A percentile compares a stretch with the other conserved stretches of the same genome.
Conservation (phyloP, 2,888 invertebrate species). For the Sarcophaga subvicina region DNA sequence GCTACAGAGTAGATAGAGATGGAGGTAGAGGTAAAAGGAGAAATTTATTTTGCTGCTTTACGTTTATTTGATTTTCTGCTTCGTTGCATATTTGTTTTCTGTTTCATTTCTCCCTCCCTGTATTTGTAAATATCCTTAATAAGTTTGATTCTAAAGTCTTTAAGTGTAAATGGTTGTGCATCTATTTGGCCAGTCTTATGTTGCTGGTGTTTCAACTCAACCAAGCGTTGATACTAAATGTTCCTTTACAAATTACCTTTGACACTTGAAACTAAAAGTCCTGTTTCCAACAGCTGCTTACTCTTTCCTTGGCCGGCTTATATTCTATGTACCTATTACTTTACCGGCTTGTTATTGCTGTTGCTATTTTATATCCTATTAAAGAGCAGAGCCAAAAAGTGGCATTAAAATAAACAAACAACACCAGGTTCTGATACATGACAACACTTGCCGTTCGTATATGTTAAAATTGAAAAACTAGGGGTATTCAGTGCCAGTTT, state of each 20-base stretch:
- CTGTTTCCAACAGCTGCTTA: slow-evolving; percentile 57
- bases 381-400: slow-evolving; percentile 2
- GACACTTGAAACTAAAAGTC: slow-evolving; percentile 27
- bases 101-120: neutral
- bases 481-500: slow-evolving; percentile 15
- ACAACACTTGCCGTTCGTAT: slow-evolving; percentile 44
- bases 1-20: neutral
- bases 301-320: slow-evolving; percentile 3
- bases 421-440: neutral
- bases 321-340: neutral
- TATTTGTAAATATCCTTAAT: slow-evolving; percentile 41
- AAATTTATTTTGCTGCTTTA: slow-evolving; percentile 7
- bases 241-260: slow-evolving; percentile 38
- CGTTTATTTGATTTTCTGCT: slow-evolving; percentile 66
- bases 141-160: slow-evolving; percentile 28
- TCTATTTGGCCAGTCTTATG: neutral
- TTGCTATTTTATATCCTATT: slow-evolving; percentile 35
- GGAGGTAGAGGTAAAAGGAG: neutral
- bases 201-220: neutral
- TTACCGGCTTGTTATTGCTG: slow-evolving; percentile 9
- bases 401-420: neutral
- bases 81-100: slow-evolving; percentile 45
- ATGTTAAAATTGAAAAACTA: neutral
- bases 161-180: neutral
- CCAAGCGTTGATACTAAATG: slow-evolving; percentile 15